Evolutionary conservation across 2,797 vertebrate genomes (phyloP).

Genomic region (Squalus acanthias): DNA sequence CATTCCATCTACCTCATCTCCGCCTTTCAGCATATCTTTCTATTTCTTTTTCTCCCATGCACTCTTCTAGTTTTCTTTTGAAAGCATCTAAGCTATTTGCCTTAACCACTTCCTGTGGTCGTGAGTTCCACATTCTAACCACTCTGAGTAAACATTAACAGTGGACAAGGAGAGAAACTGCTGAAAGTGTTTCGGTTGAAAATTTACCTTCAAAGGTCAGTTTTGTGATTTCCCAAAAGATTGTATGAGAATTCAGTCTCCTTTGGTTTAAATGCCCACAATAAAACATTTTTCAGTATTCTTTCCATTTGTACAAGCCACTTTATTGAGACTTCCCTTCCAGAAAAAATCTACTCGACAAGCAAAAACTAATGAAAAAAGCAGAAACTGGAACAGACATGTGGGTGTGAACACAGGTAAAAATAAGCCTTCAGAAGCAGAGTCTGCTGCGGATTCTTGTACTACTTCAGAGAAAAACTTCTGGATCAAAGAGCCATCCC

Average conservation of each 20-base stretch:
- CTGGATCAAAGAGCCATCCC: slow-evolving; percentile 50
- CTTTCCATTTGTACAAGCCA: neutral
- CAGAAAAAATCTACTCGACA: slow-evolving; percentile 57
- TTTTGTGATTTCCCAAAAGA: neutral
- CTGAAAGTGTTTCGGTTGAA: neutral
- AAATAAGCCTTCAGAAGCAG: slow-evolving; percentile 42
- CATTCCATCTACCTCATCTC: too few relatives aligned
- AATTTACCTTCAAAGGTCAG: neutral
- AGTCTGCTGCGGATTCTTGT: slow-evolving; percentile 44
- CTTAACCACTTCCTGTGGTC: too few relatives aligned
- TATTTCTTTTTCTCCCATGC: too few relatives aligned
- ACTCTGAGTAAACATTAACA: neutral
- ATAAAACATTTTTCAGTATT: neutral
- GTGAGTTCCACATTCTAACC: too few relatives aligned
- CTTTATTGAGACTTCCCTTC: slow-evolving; percentile 46
- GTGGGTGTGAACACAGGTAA: slow-evolving; percentile 48
- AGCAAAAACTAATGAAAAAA: slow-evolving; percentile 49
- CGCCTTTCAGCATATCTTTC: too few relatives aligned
- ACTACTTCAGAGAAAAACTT: slow-evolving; percentile 46
- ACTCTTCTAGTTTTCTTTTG: too few relatives aligned
- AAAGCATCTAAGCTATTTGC: too few relatives aligned
- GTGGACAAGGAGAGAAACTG: neutral
- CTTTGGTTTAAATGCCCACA: neutral
- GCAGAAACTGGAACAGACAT: slow-evolving; percentile 49
- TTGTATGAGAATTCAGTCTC: neutral